These are phyloP conservation scores for Clarias batrachus DNA, from an alignment of 2,113 vertebrate genomes.

Conservation along the genomic window DNA sequence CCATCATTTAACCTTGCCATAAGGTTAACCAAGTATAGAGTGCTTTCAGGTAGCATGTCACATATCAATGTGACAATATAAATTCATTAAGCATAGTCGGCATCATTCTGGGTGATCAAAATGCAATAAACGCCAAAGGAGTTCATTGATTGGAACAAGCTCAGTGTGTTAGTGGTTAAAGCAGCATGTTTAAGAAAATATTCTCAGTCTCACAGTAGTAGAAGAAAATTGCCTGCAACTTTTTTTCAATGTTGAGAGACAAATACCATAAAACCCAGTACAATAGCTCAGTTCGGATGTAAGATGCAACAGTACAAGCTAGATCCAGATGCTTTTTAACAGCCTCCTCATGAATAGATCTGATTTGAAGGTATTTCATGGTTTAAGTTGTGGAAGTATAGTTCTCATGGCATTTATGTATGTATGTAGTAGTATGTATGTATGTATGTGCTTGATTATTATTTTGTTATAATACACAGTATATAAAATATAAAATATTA, in stretches of 20 bases:
- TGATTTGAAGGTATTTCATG: not conserved
- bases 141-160: not conserved
- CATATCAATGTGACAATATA: slow-evolving; percentile 1
- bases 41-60: slow-evolving; percentile 31
- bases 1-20: slow-evolving; percentile 5
- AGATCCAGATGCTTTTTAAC: not conserved
- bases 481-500: not conserved
- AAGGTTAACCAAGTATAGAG: slow-evolving; percentile 23
- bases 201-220: not conserved
- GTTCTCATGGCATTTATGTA: not conserved
- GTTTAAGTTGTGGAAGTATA: not conserved
- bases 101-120: not conserved
- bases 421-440: not conserved
- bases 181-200: not conserved
- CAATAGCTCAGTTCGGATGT: not conserved
- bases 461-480: not conserved
- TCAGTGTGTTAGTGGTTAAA: not conserved
- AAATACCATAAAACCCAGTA: not conserved
- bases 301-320: not conserved
- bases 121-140: not conserved
- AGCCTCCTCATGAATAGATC: not conserved
- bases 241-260: not conserved
- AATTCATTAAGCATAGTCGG: not conserved
- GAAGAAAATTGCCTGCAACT: not conserved
- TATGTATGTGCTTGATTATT: not conserved